Evolutionary conservation across 1,140 invertebrate species (phyloP), one percentile per base, ranked within the genome.

Genomic region (Drosophila sp.): DNA sequence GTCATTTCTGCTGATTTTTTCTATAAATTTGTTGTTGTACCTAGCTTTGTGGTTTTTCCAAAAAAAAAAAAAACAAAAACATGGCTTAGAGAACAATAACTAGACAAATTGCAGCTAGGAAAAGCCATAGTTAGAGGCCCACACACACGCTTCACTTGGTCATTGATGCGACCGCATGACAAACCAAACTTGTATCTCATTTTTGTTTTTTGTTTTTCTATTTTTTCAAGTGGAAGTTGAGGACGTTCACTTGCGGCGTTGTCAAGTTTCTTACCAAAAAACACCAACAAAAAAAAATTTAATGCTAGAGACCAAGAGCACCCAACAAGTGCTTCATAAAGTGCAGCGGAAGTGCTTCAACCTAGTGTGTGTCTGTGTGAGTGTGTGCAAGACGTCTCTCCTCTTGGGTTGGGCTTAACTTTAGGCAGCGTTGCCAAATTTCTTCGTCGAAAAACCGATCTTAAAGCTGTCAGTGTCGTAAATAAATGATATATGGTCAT

Each of bases 311-410:
- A 30, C 25, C 35, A 38, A 56, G 6, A 35, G 55, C 50, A 66
- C 32, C 70, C 41, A 54, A 30, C 82, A 85, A 85, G 82, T 84
- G 80, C 62, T 32, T 56, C n/a, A 62, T 54, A 74, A 85, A 84
- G 81, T 85, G 82, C 82, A 86, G 82, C 82, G 82, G 82, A 85
- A 87, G 82, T 85, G 82, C 84, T 72, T 85, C 77, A 82, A 73
- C 70, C 81, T 64, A 70, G 71, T 50, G 65, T 60, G 7, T 25
- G 23, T 54, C 25, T 57, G 72, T 63, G 41, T 32, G 35, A 33
- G 56, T 10, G 11, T 5, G 29, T n/a, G 27, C 23, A 29, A 60
- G 60, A 25, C 29, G 41, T 30, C 44, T 65, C 17, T 33, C 33
- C n/a, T 58, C 33, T 58, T 32, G 73, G 58, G 72, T 41, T 58